Percentiles rank a stretch among this genome's conserved stretches.
phyloP scores from a whole-genome alignment of 2,888 invertebrate species.

The Choreutis nemorana region DNA sequence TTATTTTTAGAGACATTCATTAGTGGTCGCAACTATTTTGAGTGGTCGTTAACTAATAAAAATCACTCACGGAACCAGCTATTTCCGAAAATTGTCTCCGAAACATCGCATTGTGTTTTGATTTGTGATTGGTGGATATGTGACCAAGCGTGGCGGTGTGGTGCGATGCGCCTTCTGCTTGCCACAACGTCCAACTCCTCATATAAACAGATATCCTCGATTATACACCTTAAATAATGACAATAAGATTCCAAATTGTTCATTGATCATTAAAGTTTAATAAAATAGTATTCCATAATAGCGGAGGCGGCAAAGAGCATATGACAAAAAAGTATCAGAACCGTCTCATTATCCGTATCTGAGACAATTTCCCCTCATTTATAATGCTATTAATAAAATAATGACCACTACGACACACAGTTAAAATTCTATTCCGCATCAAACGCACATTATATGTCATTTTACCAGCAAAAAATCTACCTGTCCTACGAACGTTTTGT shows the following conservation, averaged over 20 bases:
- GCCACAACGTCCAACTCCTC: too few species aligned
- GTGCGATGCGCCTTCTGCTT: not conserved
- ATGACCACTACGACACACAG: too few species aligned
- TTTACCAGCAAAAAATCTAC: slow-evolving; percentile 41
- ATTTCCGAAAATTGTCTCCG: slow-evolving; percentile 20
- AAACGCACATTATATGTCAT: slow-evolving; percentile 51
- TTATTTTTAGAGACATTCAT: slow-evolving; percentile 12
- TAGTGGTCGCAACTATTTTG: slow-evolving; percentile 11
- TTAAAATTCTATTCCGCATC: slow-evolving; percentile 42
- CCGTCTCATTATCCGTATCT: slow-evolving; percentile 34
- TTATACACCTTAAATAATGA: too few species aligned
- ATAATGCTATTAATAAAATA: slow-evolving; percentile 62
- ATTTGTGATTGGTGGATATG: slow-evolving; percentile 17
- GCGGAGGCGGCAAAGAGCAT: slow-evolving; percentile 34
- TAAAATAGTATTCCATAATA: not conserved
- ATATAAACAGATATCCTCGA: too few species aligned
- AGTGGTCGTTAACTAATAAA: slow-evolving; percentile 19
- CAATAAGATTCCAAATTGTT: too few species aligned
- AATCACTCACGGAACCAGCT: slow-evolving; percentile 18
- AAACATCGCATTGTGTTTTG: slow-evolving; percentile 19
- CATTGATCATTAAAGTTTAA: too few species aligned
- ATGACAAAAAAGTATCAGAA: slow-evolving; percentile 55
- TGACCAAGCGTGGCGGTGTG: slow-evolving; percentile 7
- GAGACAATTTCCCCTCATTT: slow-evolving; percentile 50
- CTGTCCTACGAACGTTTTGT: slow-evolving; percentile 28